Percentiles rank a stretch among this genome's conserved stretches.
These are phyloP conservation scores for Dendrocopos noguchii DNA, from an alignment of 2,113 vertebrate genomes.

Conservation along the genomic window DNA sequence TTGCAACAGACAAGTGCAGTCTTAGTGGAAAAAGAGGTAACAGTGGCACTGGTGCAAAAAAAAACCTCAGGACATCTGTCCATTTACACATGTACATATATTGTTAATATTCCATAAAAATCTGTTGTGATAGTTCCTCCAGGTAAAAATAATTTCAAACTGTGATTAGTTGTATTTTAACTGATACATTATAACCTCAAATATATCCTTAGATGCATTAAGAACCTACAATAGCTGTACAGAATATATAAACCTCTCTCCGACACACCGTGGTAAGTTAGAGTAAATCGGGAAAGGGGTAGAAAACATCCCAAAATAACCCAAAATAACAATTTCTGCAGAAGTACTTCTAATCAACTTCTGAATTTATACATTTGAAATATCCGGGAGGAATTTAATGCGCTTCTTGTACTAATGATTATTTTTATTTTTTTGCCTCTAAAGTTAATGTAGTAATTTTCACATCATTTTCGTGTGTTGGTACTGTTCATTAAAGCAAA, in stretches of 20 bases:
- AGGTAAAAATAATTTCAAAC: background rate
- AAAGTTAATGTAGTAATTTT: slow-evolving; percentile 44
- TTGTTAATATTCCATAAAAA: background rate
- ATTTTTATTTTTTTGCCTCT: background rate
- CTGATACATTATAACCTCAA: background rate
- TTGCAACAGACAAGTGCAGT: background rate
- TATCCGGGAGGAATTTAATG: slow-evolving; percentile 41
- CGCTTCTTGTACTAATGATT: slow-evolving; percentile 16
- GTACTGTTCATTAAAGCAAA: slow-evolving; percentile 46
- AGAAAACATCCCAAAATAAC: background rate
- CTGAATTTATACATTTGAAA: slow-evolving; percentile 6
- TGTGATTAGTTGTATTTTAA: background rate
- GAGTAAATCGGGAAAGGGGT: background rate
- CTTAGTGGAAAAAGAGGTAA: background rate
- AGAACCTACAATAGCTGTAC: background rate
- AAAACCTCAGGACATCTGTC: background rate
- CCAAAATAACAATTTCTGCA: slow-evolving; percentile 10
- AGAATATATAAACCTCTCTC: background rate
- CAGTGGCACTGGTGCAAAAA: background rate
- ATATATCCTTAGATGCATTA: background rate
- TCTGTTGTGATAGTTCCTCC: background rate
- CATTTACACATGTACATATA: background rate
- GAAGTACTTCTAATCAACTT: slow-evolving; percentile 1
- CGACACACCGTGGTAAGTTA: background rate
- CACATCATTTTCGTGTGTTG: slow-evolving; percentile 34